These are phyloP conservation scores for Sinelater perroti DNA, from an alignment of 2,888 invertebrate genomes.

Conservation along the genomic window DNA sequence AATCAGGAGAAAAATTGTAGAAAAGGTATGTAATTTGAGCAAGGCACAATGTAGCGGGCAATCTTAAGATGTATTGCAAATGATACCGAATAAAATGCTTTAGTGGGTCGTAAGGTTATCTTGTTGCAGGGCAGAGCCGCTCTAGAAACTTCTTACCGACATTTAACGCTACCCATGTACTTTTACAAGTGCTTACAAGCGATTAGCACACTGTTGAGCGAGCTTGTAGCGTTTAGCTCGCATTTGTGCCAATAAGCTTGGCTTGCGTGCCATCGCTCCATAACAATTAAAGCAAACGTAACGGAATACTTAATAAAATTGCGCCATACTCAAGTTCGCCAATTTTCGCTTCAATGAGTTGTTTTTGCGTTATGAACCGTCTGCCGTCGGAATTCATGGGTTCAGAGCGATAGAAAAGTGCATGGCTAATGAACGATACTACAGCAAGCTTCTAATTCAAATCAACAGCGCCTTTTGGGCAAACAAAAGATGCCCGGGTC, in stretches of 20 bases:
- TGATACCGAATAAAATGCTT: no score
- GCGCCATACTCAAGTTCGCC: no score
- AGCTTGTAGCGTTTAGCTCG: neutral
- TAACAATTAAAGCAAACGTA: neutral
- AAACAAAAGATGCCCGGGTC: constrained; percentile 5
- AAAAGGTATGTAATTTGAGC: no score
- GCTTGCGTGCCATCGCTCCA: constrained; percentile 12
- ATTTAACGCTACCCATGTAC: neutral
- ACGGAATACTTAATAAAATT: neutral
- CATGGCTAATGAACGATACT: constrained; percentile 8
- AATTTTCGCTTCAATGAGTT: no score
- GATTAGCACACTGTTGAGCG: neutral
- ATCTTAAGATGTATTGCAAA: no score
- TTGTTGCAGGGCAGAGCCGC: neutral
- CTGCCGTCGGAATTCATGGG: neutral
- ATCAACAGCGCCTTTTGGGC: constrained; percentile 1
- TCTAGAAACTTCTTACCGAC: constrained; percentile 2
- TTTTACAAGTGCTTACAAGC: constrained; percentile 10
- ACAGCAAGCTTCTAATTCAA: constrained; percentile 8
- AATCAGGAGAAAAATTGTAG: no score
- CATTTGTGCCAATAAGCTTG: no score
- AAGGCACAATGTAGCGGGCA: no score
- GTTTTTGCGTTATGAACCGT: no score
- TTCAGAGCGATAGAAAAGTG: constrained; percentile 1
- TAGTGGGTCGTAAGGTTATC: neutral